These are phyloP conservation scores for Papilio machaon DNA, from an alignment of 1,140 invertebrate species.

Conservation along the genomic window DNA sequence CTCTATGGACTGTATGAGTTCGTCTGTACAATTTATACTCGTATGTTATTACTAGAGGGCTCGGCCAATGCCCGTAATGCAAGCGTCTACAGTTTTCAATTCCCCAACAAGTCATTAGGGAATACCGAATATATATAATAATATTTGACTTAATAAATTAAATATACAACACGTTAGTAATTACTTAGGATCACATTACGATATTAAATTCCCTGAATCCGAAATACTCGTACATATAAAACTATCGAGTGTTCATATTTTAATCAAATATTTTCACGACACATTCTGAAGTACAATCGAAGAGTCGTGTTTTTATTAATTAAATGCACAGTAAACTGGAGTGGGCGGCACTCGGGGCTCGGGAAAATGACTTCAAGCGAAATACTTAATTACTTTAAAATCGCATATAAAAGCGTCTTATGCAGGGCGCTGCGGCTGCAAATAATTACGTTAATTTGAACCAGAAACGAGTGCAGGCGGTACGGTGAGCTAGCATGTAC, in stretches of 20 bases:
- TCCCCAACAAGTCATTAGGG: constrained; percentile 35
- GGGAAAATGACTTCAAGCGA: constrained; percentile 2
- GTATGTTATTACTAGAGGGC: constrained; percentile 11
- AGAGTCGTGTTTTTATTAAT: constrained; percentile 24
- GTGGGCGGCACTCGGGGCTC: not conserved
- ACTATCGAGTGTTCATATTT: constrained; percentile 16
- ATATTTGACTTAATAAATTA: constrained; percentile 6
- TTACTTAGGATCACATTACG: constrained; percentile 11
- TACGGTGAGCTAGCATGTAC: not conserved
- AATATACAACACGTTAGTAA: constrained; percentile 17
- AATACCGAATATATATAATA: constrained; percentile 38
- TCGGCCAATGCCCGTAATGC: constrained; percentile 39
- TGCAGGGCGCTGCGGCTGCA: constrained; percentile 18
- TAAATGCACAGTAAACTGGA: constrained; percentile 17
- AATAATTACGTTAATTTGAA: constrained; percentile 24
- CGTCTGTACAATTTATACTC: not conserved
- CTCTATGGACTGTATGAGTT: not conserved
- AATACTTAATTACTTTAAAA: constrained; percentile 24
- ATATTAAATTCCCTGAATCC: not conserved
- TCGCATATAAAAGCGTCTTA: constrained; percentile 15
- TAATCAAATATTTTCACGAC: constrained; percentile 22
- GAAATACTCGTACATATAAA: constrained; percentile 9
- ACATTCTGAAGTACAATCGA: constrained; percentile 21
- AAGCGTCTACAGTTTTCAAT: constrained; percentile 37
- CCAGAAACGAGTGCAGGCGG: constrained; percentile 18